phyloP scores from a whole-genome alignment of 2,888 invertebrate species.

The Caenorhabditis wallacei region DNA sequence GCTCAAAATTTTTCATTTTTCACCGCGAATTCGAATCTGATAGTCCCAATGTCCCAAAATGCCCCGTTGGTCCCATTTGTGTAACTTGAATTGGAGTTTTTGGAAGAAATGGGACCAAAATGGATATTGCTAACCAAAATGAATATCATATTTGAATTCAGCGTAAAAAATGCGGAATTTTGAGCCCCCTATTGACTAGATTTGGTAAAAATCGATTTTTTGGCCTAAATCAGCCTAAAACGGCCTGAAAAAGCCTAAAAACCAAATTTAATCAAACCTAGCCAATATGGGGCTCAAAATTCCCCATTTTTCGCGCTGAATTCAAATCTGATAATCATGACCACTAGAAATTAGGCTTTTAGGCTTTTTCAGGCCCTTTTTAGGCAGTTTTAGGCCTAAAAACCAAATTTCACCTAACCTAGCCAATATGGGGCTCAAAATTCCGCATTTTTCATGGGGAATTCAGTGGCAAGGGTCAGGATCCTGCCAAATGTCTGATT shows the following conservation, averaged over 20 bases:
- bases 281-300: background rate
- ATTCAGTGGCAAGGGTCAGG: background rate
- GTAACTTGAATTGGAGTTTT: no score
- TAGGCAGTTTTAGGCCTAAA: background rate
- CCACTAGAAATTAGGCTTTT: no score
- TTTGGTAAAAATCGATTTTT: no score
- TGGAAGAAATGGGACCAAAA: constrained; percentile 36
- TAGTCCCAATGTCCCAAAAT: background rate
- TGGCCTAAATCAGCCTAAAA: no score
- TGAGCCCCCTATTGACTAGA: background rate
- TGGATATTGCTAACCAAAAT: constrained; percentile 38
- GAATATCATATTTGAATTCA: no score
- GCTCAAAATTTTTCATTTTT: background rate
- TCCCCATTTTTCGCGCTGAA: background rate
- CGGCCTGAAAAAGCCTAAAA: background rate
- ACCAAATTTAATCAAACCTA: background rate
- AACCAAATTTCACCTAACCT: background rate
- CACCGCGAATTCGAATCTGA: background rate
- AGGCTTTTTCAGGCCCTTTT: no score
- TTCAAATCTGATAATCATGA: background rate
- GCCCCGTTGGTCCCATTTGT: background rate
- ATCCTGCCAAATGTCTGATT: background rate
- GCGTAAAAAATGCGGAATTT: background rate
- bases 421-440: background rate
- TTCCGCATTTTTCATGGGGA: background rate